phyloP scores from a whole-genome alignment of 2,113 vertebrate genomes.

The Collichthys lucidus region DNA sequence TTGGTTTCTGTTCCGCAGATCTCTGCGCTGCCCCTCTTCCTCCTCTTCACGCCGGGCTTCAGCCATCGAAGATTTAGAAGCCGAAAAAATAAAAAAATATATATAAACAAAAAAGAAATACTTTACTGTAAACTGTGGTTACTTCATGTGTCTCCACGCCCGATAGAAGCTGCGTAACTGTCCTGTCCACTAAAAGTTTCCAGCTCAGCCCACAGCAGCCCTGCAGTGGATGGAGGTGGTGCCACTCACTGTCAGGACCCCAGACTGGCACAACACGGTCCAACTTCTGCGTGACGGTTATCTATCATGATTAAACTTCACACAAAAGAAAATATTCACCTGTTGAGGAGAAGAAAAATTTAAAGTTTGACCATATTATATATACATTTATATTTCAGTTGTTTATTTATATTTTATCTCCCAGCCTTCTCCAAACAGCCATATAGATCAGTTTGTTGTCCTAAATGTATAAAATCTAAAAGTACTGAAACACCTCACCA shows the following conservation, averaged over 20 bases:
- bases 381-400: background rate
- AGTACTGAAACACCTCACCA: background rate
- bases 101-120: background rate
- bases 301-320: too few relatives aligned
- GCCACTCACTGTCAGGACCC: slow-evolving; percentile 35
- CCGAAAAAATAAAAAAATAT: background rate
- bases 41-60: slow-evolving; percentile 87
- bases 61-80: slow-evolving; percentile 80
- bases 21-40: slow-evolving; percentile 82
- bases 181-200: background rate
- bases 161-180: background rate
- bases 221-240: slow-evolving; percentile 44
- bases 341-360: too few relatives aligned
- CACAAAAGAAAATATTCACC: background rate
- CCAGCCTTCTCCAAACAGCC: background rate
- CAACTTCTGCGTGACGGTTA: background rate
- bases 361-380: background rate
- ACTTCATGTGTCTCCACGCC: background rate
- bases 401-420: background rate
- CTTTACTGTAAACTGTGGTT: background rate
- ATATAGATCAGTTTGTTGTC: background rate
- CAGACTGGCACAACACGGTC: background rate
- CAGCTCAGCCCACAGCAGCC: slow-evolving; percentile 7
- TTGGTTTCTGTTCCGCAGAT: slow-evolving; percentile 80
- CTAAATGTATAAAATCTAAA: background rate